phyloP scores from a whole-genome alignment of 1,140 invertebrate genomes.

The Aplysia californica region DNA sequence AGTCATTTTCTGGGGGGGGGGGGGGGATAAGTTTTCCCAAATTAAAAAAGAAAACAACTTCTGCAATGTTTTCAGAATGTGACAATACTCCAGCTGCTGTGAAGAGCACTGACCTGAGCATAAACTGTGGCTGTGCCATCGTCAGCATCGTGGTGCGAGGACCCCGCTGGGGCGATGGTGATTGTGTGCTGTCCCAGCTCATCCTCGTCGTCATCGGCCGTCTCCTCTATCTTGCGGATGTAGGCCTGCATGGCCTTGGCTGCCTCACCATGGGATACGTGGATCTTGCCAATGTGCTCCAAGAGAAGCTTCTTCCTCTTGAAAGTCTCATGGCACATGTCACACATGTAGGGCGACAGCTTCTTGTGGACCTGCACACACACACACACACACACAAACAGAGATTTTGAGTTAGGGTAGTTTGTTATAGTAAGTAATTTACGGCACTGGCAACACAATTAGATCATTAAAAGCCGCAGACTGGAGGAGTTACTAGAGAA shows the following conservation, averaged over 20 bases:
- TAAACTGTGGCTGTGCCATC: slow-evolving; percentile 49
- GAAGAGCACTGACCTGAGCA: slow-evolving; percentile 40
- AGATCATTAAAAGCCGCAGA: no score
- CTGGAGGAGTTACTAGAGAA: no score
- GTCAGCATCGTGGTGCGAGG: slow-evolving; percentile 30
- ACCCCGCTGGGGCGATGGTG: slow-evolving; percentile 29
- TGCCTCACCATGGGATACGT: slow-evolving; percentile 60
- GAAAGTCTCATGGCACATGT: slow-evolving; percentile 64
- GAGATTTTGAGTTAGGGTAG: background rate
- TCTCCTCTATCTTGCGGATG: slow-evolving; percentile 49
- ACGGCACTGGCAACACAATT: no score
- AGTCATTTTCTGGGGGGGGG: no score
- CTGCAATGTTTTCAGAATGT: no score
- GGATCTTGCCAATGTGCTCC: slow-evolving; percentile 62
- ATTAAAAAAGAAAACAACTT: no score
- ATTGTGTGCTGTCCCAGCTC: slow-evolving; percentile 27
- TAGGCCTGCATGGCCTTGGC: slow-evolving; percentile 58
- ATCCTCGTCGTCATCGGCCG: slow-evolving; percentile 47
- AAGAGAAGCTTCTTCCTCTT: slow-evolving; percentile 61
- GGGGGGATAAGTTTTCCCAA: no score
- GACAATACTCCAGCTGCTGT: no score
- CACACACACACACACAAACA: background rate
- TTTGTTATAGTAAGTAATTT: no score
- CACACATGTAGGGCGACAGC: slow-evolving; percentile 61
- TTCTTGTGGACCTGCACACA: slow-evolving; percentile 50